Base-by-base conservation (phyloP, 2,113 vertebrate species). In the Cyprinodon variegatus region DNA sequence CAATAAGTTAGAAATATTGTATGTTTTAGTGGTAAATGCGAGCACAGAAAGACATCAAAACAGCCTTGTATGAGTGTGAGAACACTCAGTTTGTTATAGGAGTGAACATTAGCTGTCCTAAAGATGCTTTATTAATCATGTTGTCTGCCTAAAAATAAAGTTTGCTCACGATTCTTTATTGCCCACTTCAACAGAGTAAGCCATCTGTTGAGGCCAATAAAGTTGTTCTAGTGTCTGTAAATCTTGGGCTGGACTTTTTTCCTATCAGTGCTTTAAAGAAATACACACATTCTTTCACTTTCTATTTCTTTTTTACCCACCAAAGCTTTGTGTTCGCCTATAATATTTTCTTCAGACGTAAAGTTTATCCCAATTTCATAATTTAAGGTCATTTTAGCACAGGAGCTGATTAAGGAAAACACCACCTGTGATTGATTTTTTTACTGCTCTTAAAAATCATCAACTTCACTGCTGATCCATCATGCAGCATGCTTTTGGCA, bases 121-220 rank as follows among this genome's bases (percentile, higher is more conserved):
- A 13, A 62, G n/a, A 20, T 43, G 6, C 41, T 78, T 71, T 82
- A 46, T 48, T 20, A 39, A 29, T 60, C 15, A 12, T 64, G 68
- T 36, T 70, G 48, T 57, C 64, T 74, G 63, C 61, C 66, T 78
- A 65, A 62, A 50, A 78, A 50, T 50, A 41, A 65, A 61, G 75
- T 83, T 76, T 86, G 74, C 50, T 61, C 73, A 53, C 78, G 40
- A 37, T 83, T 78, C 43, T 88, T 88, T 83, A 90, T 70, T 61
- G 78, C 74, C 68, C 46, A 3, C 38, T 46, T 83, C 68, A 87
- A 79, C 77, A 72, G 43, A 85, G 72, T 79, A 74, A 73, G 36
- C 74, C 70, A 76, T 82, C 68, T 70, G 50, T 39, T 39, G 29
- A 65, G 76, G 71, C 85, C 82, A 79, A 76, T 76, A 72, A 15